Conservation (phyloP, 2,113 vertebrate genomes). For the Cinclus mexicanus region DNA sequence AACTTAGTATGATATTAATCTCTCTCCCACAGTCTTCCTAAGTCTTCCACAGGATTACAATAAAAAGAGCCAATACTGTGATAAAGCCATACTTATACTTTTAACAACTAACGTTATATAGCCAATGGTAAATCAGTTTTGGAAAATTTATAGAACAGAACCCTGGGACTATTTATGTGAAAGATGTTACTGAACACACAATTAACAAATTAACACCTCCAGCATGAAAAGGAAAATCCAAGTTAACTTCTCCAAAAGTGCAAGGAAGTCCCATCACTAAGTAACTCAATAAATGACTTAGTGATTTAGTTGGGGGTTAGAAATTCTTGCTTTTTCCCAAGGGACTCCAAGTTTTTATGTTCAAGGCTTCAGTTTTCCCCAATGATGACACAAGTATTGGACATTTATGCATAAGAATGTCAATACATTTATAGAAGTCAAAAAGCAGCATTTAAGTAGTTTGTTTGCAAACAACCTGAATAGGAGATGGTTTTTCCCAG, state of each 20-base stretch:
- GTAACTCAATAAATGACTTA: accelerated
- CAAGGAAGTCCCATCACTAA: neutral
- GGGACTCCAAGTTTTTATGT: neutral
- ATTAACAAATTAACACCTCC: neutral
- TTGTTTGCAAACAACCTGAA: conserved; percentile 82
- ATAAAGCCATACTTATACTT: neutral
- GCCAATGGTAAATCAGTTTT: neutral
- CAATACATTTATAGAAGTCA: neutral
- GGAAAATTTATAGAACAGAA: neutral
- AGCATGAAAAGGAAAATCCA: neutral
- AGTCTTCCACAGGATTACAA: neutral
- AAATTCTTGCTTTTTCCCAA: neutral
- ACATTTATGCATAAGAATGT: neutral
- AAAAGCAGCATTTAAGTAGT: neutral
- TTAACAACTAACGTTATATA: neutral
- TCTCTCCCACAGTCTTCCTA: neutral
- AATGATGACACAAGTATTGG: accelerated
- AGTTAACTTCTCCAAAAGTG: neutral
- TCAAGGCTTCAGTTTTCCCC: neutral
- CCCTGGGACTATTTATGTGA: neutral
- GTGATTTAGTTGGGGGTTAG: neutral
- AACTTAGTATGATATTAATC: neutral
- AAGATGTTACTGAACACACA: neutral
- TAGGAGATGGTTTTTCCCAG: conserved; percentile 99
- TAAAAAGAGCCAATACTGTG: neutral